Evolutionary conservation across 2,797 vertebrate genomes (phyloP), one percentile per base, ranked within the genome.

Genomic region (Myiotriccus ornatus): DNA sequence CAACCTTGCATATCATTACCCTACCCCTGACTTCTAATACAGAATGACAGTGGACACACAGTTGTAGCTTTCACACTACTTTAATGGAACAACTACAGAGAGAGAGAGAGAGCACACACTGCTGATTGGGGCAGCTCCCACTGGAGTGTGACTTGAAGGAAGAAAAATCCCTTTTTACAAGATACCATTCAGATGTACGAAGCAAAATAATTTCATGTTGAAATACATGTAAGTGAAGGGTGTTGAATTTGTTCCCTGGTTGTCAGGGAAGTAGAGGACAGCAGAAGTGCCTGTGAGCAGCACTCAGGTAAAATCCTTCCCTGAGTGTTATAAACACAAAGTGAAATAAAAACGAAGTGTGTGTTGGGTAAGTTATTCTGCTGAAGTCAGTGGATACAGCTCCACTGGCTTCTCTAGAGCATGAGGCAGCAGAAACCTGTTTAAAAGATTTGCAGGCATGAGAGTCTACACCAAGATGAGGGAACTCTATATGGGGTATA

Each of bases 31-130:
- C 74, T 95, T 90, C 88, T 92, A 95, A 90, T 57, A 43, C 55
- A 83, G 71, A 95, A 91, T 89, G 96, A 90, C 93, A 94, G 70
- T 90, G 95, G 93, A 82, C 92, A 90, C 90, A 87, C 74, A 91
- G 90, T 25, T 89, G 93, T 56, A 91, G 90, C 75, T 95, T 92
- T 90, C 90, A 81, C 86, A 93, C 59, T 68, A 63, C 77, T 88
- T 84, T 79, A 95, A 92, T 64, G 73, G 80, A 95, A 92, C 74
- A 88, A 67, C 82, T 84, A 80, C 55, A 84, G 44, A 73, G 60
- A 68, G 71, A 53, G 46, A 57, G 44, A 1, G 6, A 47, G 55
- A 41, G 70, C 79, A 93, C 34, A 94, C 41, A 21, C 2, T 79
- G 84, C 74, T 89, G 91, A 82, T 2, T 53, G 85, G 92, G 69